Percentiles rank a stretch among this genome's conserved stretches.
These are phyloP conservation scores for Diacarnus erythraeanus DNA, from an alignment of 37 sponge, comb jelly and placozoan species.

Conservation along the genomic window DNA sequence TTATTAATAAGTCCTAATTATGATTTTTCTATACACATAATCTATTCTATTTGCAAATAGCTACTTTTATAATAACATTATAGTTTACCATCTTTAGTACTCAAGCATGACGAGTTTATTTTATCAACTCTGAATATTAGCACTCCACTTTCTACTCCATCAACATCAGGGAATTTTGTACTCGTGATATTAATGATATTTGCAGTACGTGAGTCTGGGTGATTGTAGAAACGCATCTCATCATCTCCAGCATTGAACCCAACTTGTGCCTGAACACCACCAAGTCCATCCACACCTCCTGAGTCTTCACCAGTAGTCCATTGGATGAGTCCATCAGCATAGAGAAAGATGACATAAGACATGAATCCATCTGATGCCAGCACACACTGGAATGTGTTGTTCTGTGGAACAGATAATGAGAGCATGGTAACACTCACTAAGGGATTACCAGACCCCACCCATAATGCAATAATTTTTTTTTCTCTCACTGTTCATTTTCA, in stretches of 20 bases:
- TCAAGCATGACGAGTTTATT: no score
- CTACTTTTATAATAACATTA: no score
- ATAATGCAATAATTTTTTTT: no score
- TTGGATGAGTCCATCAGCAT: constrained; percentile 55
- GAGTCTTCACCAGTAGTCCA: constrained; percentile 55
- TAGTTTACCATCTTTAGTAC: no score
- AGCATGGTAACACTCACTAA: no score
- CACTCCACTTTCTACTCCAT: constrained; percentile 21
- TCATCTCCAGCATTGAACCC: constrained; percentile 55
- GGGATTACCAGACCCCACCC: no score
- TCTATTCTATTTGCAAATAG: no score
- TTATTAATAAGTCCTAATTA: no score
- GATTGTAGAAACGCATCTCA: neutral
- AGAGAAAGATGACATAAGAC: constrained; percentile 51
- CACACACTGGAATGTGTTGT: constrained; percentile 53
- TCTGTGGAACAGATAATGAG: constrained; percentile 30
- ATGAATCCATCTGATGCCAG: constrained; percentile 23
- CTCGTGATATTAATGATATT: neutral
- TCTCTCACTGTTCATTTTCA: no score
- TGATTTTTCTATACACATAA: no score
- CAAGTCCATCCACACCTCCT: constrained; percentile 19
- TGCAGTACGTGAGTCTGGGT: constrained; percentile 28
- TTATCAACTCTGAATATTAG: constrained; percentile 24
- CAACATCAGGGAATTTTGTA: neutral
- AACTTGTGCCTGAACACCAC: constrained; percentile 41